Base-by-base conservation (phyloP, 2,113 vertebrate species). In the Phainopepla nitens region DNA sequence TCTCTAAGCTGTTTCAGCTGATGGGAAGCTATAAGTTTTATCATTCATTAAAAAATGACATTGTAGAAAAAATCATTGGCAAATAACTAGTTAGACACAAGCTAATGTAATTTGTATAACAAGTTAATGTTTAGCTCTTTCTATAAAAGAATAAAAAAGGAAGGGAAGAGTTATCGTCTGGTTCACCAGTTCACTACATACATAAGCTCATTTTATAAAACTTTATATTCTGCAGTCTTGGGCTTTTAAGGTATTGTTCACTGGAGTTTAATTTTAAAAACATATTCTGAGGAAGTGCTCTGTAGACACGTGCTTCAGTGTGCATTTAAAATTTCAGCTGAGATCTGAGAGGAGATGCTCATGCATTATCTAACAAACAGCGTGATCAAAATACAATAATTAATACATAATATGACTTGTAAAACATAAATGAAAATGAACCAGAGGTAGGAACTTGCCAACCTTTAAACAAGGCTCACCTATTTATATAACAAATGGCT, bases 361-460 rank as follows among this genome's bases (percentile, higher is more conserved):
- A 65, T 76, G 51, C 28, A 87, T 89, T 95, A 82, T 84, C 80
- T 96, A 94, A 93, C 58, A 95, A 91, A 56, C 14, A 89, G 69
- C 6, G 1, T 91, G 87, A 91, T 87, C 65, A 84, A 95, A 97
- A 93, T 89, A 89, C 49, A 87, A 65, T 91, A 96, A 93, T 97
- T 96, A 95, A 85, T 93, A 85, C 78, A 94, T 82, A 88, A 87
- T 78, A 57, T 57, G 41, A 45, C 70, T 91, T 95, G 83, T 87
- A 95, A 97, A 96, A 89, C 87, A 95, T 72, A 93, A 94, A 91
- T 89, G 56, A 84, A 78, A 90, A 94, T 79, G 49, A 93, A 87
- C 23, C 53, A 33, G 69, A 87, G 45, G 77, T 56, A 94, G 36
- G 56, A 95, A 91, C 57, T 89, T 82, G 51, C 51, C 62, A 94